Evolutionary conservation across 2,113 vertebrate species (phyloP), one percentile per base, ranked within the genome.

Genomic region (Apaloderma vittatum): DNA sequence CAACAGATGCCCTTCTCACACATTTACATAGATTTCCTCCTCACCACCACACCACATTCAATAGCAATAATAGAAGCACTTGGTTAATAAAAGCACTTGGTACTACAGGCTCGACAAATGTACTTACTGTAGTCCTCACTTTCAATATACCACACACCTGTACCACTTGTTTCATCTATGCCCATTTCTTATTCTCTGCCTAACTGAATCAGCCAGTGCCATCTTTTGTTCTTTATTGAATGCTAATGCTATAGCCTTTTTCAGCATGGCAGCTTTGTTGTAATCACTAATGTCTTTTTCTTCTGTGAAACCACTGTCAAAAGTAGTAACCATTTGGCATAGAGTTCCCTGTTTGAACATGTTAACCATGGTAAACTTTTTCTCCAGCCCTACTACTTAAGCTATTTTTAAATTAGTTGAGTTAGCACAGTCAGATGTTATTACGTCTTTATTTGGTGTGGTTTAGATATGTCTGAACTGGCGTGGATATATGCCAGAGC

Each of bases 191-290:
- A n/a, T 6, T 30, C 6, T 46, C 51, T 75, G n/a, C 23, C 74
- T 54, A 70, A 86, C 83, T 49, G 1, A 70, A 62, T 43, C 1
- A 0, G 34, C 32, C 1, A 0, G 6, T 16, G 34, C 7, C 5
- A 40, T 70, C 12, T 49, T 43, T 36, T 16, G 9, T 37, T 68
- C 4, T 55, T 65, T 37, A 43, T 21, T 76, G 27, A 49, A 48
- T 72, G 14, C 23, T 82, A 43, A 59, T 34, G 8, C 18, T 14
- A 52, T 3, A 2, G 58, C 14, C 34, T 88, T 76, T 91, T 18
- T 15, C 58, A 57, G 17, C 22, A 32, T 86, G 27, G 49, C 14
- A 80, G 18, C 45, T 74, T 89, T 72, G 20, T 27, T 57, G 14
- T 40, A 57, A 92, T 14, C 5, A 18, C 5, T 34, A 34, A 15